Percentiles rank a stretch among this genome's conserved stretches.
Evolutionary conservation across 2,888 invertebrate genomes (phyloP).

Genomic region (Dilophus febrilis): DNA sequence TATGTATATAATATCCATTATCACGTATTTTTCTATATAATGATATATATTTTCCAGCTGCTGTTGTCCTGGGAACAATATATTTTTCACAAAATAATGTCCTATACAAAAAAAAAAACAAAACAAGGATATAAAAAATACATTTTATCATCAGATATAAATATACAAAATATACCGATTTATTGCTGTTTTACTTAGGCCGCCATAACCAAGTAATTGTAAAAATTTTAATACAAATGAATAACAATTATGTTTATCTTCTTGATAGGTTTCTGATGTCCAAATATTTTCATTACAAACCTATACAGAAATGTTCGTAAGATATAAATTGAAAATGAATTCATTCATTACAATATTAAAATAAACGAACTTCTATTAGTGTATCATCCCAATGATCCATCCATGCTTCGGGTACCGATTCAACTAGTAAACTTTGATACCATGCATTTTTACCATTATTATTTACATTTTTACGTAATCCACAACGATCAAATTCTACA

Average conservation of each 20-base stretch:
- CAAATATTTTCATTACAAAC: conserved; percentile 42
- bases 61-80: conserved; percentile 63
- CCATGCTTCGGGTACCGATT: conserved; percentile 46
- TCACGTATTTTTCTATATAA: conserved; percentile 54
- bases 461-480: conserved; percentile 42
- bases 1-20: conserved; percentile 35
- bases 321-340: conserved; percentile 1
- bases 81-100: conserved; percentile 64
- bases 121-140: not conserved
- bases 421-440: conserved; percentile 53
- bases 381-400: conserved; percentile 52
- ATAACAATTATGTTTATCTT: conserved; percentile 67
- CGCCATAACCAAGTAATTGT: conserved; percentile 50
- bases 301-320: conserved; percentile 20
- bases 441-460: conserved; percentile 37
- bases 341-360: not conserved
- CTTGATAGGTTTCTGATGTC: conserved; percentile 53
- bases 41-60: conserved; percentile 71
- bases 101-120: conserved; percentile 21
- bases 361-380: conserved; percentile 36
- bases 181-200: conserved; percentile 48
- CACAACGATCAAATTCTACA: conserved; percentile 70
- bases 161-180: conserved; percentile 18
- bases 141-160: too few species aligned
- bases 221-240: conserved; percentile 71